These are phyloP conservation scores for Gerosis bhagava DNA, from an alignment of 2,888 invertebrate genomes.

Conservation along the genomic window DNA sequence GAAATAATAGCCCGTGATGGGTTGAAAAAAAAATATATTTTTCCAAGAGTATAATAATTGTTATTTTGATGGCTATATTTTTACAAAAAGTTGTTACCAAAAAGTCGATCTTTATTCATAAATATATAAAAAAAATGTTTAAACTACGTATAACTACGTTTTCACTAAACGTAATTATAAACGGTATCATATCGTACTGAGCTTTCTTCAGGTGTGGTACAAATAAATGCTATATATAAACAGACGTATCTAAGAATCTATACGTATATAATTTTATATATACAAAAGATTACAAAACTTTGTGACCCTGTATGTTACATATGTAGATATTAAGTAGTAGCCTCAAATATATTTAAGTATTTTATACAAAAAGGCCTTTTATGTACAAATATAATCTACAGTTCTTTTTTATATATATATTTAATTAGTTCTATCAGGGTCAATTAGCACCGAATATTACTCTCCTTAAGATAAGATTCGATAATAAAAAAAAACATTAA, in stretches of 20 bases:
- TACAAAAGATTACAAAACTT: slow-evolving; percentile 59
- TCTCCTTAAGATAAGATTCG: slow-evolving; percentile 11
- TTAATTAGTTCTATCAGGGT: slow-evolving; percentile 50
- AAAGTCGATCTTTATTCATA: slow-evolving; percentile 25
- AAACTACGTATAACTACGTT: slow-evolving; percentile 30
- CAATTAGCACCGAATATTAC: slow-evolving; percentile 63
- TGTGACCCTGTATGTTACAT: slow-evolving; percentile 66
- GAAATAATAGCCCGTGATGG: too few relatives aligned
- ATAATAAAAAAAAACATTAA: slow-evolving; percentile 26
- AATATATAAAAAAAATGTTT: slow-evolving; percentile 30
- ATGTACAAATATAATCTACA: slow-evolving; percentile 54
- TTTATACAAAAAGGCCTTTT: slow-evolving; percentile 57
- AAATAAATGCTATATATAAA: slow-evolving; percentile 64
- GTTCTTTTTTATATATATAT: slow-evolving; percentile 42
- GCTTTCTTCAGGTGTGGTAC: slow-evolving; percentile 79
- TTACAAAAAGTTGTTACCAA: too few relatives aligned
- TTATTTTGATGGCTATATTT: too few relatives aligned
- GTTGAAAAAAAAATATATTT: too few relatives aligned
- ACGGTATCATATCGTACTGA: slow-evolving; percentile 60
- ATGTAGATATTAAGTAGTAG: slow-evolving; percentile 55
- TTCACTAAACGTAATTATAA: slow-evolving; percentile 38
- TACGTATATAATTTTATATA: slow-evolving; percentile 52
- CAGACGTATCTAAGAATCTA: slow-evolving; percentile 46
- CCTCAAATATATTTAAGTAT: slow-evolving; percentile 60
- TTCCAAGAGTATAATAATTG: too few relatives aligned